These are phyloP conservation scores for Axinella damicornis DNA, from an alignment of 37 sponge, comb jelly and placozoan species.

Conservation along the genomic window DNA sequence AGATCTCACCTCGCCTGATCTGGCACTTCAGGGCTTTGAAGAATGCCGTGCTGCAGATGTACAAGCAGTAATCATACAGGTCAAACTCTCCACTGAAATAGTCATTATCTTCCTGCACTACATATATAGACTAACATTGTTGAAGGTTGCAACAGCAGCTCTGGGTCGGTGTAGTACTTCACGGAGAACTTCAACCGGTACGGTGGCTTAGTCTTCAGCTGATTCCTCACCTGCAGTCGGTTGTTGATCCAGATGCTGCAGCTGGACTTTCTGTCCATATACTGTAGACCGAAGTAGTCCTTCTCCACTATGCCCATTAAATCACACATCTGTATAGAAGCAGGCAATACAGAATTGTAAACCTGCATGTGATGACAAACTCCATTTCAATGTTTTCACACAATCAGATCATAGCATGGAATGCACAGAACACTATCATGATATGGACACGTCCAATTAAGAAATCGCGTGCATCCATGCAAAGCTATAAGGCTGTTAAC, in stretches of 20 bases:
- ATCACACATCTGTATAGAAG: conserved; percentile 66
- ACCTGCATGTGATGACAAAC: too few species aligned
- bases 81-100: too few species aligned
- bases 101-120: too few species aligned
- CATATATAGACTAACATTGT: conserved; percentile 56
- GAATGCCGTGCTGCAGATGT: conserved; percentile 71
- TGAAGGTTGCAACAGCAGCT: conserved; percentile 61
- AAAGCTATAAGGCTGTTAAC: too few species aligned
- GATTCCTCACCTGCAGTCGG: conserved; percentile 46
- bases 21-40: conserved; percentile 63
- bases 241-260: conserved; percentile 74
- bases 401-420: too few species aligned
- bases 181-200: conserved; percentile 63
- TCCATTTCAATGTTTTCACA: too few species aligned
- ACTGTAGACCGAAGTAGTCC: conserved; percentile 82
- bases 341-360: too few species aligned
- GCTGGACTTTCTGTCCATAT: conserved; percentile 10
- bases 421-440: too few species aligned
- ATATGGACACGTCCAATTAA: too few species aligned
- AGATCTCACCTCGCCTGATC: conserved; percentile 55
- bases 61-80: too few species aligned
- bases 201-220: conserved; percentile 67
- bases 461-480: too few species aligned
- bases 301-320: conserved; percentile 78
- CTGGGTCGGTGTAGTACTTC: conserved; percentile 71